A percentile compares a stretch with the other conserved stretches of the same genome.
phyloP scores from a whole-genome alignment of 1,140 invertebrate species.

The Trachymyrmex septentrionalis region DNA sequence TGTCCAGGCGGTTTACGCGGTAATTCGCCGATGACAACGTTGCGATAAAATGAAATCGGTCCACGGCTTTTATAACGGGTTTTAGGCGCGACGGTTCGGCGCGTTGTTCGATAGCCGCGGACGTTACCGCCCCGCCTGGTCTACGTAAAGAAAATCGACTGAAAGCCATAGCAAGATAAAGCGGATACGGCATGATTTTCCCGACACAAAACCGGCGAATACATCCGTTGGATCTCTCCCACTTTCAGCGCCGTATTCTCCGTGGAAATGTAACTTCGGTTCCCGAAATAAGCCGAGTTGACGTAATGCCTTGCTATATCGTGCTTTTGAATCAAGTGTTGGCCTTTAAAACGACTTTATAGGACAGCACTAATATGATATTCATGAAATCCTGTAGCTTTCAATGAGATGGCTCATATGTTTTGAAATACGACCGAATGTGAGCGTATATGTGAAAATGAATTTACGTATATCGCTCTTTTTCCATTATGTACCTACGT shows the following conservation, averaged over 20 bases:
- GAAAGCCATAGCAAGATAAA: slow-evolving; percentile 47
- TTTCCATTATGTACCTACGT: background rate
- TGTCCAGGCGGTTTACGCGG: slow-evolving; percentile 67
- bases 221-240: background rate
- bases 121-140: slow-evolving; percentile 39
- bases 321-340: slow-evolving; percentile 63
- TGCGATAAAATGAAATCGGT: slow-evolving; percentile 75
- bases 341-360: slow-evolving; percentile 42
- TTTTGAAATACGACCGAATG: slow-evolving; percentile 43
- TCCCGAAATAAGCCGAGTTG: slow-evolving; percentile 46
- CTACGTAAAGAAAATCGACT: slow-evolving; percentile 40
- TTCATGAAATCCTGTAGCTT: slow-evolving; percentile 77
- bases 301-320: slow-evolving; percentile 22
- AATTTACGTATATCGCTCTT: background rate
- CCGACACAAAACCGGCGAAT: slow-evolving; percentile 16
- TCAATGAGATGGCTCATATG: slow-evolving; percentile 74
- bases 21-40: slow-evolving; percentile 75
- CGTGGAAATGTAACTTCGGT: slow-evolving; percentile 28
- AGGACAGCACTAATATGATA: slow-evolving; percentile 73
- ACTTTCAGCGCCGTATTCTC: slow-evolving; percentile 21
- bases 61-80: slow-evolving; percentile 65
- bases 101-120: slow-evolving; percentile 18
- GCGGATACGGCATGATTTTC: slow-evolving; percentile 51
- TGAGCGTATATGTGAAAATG: background rate
- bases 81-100: slow-evolving; percentile 33